Conservation (phyloP, 2,113 vertebrate genomes). For the Alaudala cheleensis region DNA sequence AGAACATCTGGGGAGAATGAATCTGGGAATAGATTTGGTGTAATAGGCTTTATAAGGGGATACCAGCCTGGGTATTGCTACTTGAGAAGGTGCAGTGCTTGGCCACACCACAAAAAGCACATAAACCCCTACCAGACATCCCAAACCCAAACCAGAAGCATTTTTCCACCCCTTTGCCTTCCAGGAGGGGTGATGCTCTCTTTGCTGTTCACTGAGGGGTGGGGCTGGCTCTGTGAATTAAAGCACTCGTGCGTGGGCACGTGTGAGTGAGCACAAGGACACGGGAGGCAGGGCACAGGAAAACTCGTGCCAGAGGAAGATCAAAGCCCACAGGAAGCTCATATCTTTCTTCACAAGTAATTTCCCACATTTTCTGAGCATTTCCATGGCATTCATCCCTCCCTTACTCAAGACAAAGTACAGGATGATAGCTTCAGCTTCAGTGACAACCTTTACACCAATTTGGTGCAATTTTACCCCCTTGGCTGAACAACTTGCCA, state of each 20-base stretch:
- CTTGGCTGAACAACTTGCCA: background rate
- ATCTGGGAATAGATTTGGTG: constrained; percentile 63
- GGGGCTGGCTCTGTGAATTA: background rate
- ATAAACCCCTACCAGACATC: background rate
- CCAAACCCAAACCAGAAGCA: background rate
- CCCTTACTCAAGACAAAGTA: background rate
- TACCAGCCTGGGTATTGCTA: background rate
- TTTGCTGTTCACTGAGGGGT: background rate
- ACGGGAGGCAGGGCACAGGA: fast-evolving
- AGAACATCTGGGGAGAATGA: constrained; percentile 70
- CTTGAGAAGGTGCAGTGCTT: background rate
- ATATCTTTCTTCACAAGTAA: background rate
- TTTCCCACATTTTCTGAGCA: background rate
- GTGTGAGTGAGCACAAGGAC: fast-evolving
- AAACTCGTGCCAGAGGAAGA: background rate
- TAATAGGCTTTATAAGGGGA: constrained; percentile 46
- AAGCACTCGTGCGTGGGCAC: fast-evolving
- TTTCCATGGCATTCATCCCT: background rate
- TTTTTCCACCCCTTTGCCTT: background rate
- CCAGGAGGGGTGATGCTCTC: background rate
- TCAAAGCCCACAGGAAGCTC: background rate
- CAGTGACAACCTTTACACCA: background rate
- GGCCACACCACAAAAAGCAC: background rate
- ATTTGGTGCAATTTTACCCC: background rate
- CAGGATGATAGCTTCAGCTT: background rate